These are phyloP conservation scores for Phasianus colchicus DNA, from an alignment of 2,113 vertebrate species.

Conservation along the genomic window DNA sequence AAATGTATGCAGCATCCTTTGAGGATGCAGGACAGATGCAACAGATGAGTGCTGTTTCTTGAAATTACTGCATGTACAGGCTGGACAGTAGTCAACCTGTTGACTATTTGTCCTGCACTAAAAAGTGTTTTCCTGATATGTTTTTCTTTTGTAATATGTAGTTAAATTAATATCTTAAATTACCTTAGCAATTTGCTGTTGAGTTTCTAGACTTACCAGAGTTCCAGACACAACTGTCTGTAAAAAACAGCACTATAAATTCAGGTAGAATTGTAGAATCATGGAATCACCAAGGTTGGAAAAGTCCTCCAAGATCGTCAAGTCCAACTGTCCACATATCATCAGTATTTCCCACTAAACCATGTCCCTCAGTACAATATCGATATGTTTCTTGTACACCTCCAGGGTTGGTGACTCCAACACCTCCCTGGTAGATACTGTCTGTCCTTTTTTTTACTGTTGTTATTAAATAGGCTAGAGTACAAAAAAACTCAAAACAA, in stretches of 20 bases:
- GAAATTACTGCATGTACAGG: not conserved
- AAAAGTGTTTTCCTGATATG: not conserved
- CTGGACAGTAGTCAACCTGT: not conserved
- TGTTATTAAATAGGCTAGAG: slow-evolving; percentile 67
- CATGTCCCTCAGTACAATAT: too few species aligned
- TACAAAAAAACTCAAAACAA: slow-evolving; percentile 65
- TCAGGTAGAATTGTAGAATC: too few species aligned
- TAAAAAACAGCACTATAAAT: not conserved
- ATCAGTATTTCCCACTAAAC: too few species aligned
- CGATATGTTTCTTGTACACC: too few species aligned
- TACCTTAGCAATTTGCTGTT: not conserved
- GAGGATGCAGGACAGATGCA: too few species aligned
- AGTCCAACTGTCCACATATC: too few species aligned
- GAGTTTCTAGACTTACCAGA: not conserved
- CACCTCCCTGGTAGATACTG: not conserved
- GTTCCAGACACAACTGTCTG: not conserved
- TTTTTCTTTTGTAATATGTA: too few species aligned
- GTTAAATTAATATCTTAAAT: not conserved
- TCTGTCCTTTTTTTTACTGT: not conserved
- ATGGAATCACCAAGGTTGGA: too few species aligned
- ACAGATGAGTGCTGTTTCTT: not conserved
- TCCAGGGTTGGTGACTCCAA: too few species aligned
- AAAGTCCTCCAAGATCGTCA: too few species aligned
- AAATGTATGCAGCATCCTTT: fast-evolving
- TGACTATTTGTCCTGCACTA: not conserved